Conservation (phyloP, 2,797 vertebrate genomes). For the Sebastes minor region DNA sequence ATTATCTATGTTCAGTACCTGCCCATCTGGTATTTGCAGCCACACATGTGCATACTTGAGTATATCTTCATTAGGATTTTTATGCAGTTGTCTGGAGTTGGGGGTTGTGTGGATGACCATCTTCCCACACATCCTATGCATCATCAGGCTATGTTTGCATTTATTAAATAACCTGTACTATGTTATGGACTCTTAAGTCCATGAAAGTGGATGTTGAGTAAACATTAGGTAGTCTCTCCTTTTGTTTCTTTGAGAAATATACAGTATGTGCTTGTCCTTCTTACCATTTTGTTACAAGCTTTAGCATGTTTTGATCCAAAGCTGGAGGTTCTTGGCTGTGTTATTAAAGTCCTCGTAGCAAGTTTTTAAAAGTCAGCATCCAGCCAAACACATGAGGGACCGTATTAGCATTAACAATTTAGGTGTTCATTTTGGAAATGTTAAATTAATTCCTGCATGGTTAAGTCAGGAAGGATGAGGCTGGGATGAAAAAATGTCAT, state of each 20-base stretch:
- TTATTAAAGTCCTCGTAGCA: neutral
- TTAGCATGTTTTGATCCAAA: neutral
- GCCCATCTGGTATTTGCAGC: neutral
- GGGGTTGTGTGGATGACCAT: neutral
- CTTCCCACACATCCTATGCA: neutral
- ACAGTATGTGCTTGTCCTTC: neutral
- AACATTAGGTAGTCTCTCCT: neutral
- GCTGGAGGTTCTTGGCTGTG: neutral
- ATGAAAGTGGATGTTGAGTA: neutral
- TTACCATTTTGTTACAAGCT: neutral
- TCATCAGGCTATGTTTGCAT: neutral
- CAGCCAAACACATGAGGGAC: neutral
- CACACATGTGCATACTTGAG: neutral
- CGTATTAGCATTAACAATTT: constrained; percentile 13
- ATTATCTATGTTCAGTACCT: neutral
- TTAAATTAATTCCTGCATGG: constrained; percentile 10
- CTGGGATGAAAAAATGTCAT: neutral
- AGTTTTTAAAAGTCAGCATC: constrained; percentile 1
- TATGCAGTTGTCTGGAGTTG: neutral
- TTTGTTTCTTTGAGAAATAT: neutral
- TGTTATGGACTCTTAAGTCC: neutral
- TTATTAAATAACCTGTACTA: neutral
- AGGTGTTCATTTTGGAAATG: constrained; percentile 16
- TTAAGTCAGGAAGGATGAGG: neutral
- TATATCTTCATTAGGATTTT: neutral